A percentile compares a stretch with the other conserved stretches of the same genome.
Conservation (phyloP, 1,140 invertebrate species). For the Apis florea region DNA sequence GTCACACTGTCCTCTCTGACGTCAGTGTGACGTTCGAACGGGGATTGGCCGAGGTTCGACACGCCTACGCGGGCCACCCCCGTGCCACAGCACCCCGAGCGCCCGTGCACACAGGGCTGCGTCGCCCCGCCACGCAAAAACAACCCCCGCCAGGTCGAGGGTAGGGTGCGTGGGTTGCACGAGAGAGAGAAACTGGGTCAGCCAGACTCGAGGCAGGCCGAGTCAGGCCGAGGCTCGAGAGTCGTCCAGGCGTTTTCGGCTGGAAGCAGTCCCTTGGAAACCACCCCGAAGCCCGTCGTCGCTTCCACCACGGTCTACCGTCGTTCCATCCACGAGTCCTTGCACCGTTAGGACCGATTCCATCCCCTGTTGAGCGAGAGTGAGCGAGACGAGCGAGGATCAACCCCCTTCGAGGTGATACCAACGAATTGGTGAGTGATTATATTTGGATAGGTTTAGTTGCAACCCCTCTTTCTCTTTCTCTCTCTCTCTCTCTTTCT, state of each 20-base stretch:
- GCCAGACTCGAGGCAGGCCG: conserved; percentile 68
- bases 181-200: conserved; percentile 75
- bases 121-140: conserved; percentile 66
- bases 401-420: not conserved
- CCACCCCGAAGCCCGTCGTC: conserved; percentile 76
- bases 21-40: conserved; percentile 39
- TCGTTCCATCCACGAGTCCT: conserved; percentile 52
- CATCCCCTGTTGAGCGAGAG: conserved; percentile 8
- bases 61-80: conserved; percentile 63
- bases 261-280: conserved; percentile 77
- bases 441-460: not conserved
- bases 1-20: conserved; percentile 44
- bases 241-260: conserved; percentile 70
- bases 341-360: conserved; percentile 24
- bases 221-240: conserved; percentile 71
- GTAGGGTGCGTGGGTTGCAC: conserved; percentile 61
- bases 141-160: conserved; percentile 59
- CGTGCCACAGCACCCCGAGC: not conserved
- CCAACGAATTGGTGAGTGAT: conserved; percentile 47
- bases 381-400: not conserved
- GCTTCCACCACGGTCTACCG: conserved; percentile 66
- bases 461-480: not conserved
- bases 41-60: conserved; percentile 55
- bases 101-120: not conserved
- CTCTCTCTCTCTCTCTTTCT: no score